Percentiles rank a stretch among this genome's conserved stretches.
Conservation (phyloP, 1,140 invertebrate species). For the Adoxophyes honmai region DNA sequence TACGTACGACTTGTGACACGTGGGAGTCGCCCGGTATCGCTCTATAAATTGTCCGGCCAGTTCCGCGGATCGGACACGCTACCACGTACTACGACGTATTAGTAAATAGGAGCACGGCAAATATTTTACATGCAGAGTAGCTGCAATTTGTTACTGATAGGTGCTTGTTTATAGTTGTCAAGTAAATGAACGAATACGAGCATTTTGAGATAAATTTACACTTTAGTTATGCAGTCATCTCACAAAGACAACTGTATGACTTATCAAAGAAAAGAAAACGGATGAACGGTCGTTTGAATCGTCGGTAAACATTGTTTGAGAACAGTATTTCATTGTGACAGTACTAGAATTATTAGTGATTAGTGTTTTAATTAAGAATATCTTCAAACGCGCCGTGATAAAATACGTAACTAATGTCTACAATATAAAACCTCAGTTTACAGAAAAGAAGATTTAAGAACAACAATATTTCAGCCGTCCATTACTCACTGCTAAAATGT, state of each 20-base stretch:
- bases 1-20: conserved; percentile 16
- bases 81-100: conserved; percentile 1
- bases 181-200: too few species aligned
- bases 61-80: conserved; percentile 29
- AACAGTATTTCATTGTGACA: neutral
- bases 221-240: too few species aligned
- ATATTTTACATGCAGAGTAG: neutral
- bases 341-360: conserved; percentile 2
- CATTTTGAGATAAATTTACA: too few species aligned
- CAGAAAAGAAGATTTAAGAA: neutral
- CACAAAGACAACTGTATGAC: too few species aligned
- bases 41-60: conserved; percentile 33
- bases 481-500: conserved; percentile 10
- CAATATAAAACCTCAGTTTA: neutral
- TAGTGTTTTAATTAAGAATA: conserved; percentile 12
- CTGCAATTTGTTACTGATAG: neutral
- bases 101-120: conserved; percentile 1
- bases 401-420: conserved; percentile 10
- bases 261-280: neutral
- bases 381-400: conserved; percentile 13
- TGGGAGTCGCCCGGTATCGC: conserved; percentile 29
- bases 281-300: neutral
- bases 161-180: conserved; percentile 9
- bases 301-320: neutral
- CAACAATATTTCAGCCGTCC: neutral